Base-by-base conservation (phyloP, 2,113 vertebrate species). In the Girardinichthys multiradiatus region DNA sequence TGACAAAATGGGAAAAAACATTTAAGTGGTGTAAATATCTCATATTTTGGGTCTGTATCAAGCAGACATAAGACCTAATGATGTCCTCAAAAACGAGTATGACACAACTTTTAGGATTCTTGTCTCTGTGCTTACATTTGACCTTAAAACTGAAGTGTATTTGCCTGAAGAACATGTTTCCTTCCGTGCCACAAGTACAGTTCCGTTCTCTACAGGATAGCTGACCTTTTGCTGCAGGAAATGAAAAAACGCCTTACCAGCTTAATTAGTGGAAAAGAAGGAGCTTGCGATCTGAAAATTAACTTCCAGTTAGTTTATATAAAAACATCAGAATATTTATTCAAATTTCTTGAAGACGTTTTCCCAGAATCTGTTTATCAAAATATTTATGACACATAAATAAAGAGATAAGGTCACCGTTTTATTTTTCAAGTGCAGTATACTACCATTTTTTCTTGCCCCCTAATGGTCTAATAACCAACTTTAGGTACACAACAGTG, bases 401-500 rank as follows among this genome's bases (percentile, higher is more conserved):
- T 26, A 31, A 17, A 28, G 60, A 51, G 39, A 10, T 51, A 5
- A 29, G 28, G 33, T 80, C 57, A 64, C 30, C 31, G 33, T 19
- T 17, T 19, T 72, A 54, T 54, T 54, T 74, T 64, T 29, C 63
- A 29, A 68, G 57, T 1, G 24, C 45, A 2, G 17, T 0, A 26
- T 35, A 27, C 48, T 35, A 68, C 30, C 48, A 19, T 57, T 70
- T 76, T 84, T 80, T 35, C 31, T 82, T 27, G 15, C 80, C 76
- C 59, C 61, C 17, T 68, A 58, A 24, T 68, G 57, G 59, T 37
- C 33, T 37, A 31, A 14, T 67, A 29, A 60, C 70, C 59, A 79
- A 61, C 65, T 70, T 7, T 61, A 66, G 74, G 73, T 86, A 80
- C 84, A 88, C 74, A 75, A 61, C 51, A 63, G 58, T 7, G 24